Base-by-base conservation (phyloP, 2,888 invertebrate species). In the Leucophenga maculata region DNA sequence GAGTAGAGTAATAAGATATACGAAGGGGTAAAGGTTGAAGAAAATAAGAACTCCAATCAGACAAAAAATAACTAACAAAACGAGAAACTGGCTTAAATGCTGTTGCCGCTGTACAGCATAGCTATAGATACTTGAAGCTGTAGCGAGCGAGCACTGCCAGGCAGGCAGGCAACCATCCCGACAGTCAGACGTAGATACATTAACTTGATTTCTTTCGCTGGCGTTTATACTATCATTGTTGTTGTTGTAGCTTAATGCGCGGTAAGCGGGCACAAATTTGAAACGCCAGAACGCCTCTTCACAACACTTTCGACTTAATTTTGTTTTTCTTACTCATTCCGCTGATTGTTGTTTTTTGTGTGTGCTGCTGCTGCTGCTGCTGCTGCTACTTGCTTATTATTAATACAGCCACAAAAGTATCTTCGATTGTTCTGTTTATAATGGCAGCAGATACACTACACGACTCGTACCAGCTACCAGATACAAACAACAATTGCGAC, bases 231-330 rank as follows among this genome's bases (percentile, higher is more conserved):
- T 48, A n/a, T 50, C 16, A n/a, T 50, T 60, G 39, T 11, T 39
- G 26, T 14, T 46, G 26, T 39, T 16, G 60, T 11, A 39, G 39
- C 39, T 39, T 39, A 39, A 13, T 31, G n/a, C 48, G 13, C 16
- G 64, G 52, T 67, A 67, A 75, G 74, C 66, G 80, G 32, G 75
- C 77, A 76, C 77, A 69, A 78, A 80, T 78, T 84, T 84, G 83
- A 80, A 86, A 85, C 80, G 82, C 85, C 85, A 86, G 84, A 85
- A 86, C 85, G 86, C 86, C 85, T 86, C 86, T 85, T 81, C 80
- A 76, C 85, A 82, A 86, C 86, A 86, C 83, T 85, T 82, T 82
- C 81, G 74, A 72, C 70, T 75, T 70, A 69, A 69, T 68, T 65
- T 66, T 69, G 69, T 67, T 69, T 55, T 68, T 66, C 26, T 65